Evolutionary conservation across 2,888 invertebrate species (phyloP).

Genomic region (Nipponacmea schrenckii): DNA sequence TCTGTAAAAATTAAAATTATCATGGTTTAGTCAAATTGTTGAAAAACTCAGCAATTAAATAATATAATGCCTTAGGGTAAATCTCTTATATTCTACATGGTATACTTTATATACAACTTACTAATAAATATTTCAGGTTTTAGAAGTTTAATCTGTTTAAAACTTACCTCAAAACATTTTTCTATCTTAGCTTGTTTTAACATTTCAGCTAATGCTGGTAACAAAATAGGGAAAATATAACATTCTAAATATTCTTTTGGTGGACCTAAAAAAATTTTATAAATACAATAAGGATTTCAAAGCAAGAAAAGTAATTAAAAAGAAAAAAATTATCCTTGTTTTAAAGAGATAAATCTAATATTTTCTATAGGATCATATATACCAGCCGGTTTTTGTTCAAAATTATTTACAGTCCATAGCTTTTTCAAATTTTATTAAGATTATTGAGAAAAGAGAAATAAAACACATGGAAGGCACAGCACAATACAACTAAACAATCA

Average conservation of each 20-base stretch:
- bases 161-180: constrained; percentile 66
- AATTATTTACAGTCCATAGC: too few species aligned
- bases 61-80: too few species aligned
- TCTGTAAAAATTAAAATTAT: constrained; percentile 46
- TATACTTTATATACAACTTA: too few species aligned
- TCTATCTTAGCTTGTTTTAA: constrained; percentile 63
- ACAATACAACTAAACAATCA: too few species aligned
- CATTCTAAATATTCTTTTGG: constrained; percentile 64
- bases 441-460: too few species aligned
- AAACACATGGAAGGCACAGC: not conserved
- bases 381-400: too few species aligned
- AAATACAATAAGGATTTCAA: not conserved
- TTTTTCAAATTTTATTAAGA: not conserved
- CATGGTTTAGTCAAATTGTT: not conserved
- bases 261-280: constrained; percentile 46
- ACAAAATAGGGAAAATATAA: constrained; percentile 64
- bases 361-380: too few species aligned
- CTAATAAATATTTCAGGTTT: too few species aligned
- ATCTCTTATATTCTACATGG: too few species aligned
- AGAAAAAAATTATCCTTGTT: not conserved
- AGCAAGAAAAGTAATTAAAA: not conserved
- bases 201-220: constrained; percentile 66
- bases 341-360: too few species aligned
- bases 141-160: too few species aligned
- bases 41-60: too few species aligned